These are phyloP conservation scores for Melitaea athalia DNA, from an alignment of 2,888 invertebrate species.

Conservation along the genomic window DNA sequence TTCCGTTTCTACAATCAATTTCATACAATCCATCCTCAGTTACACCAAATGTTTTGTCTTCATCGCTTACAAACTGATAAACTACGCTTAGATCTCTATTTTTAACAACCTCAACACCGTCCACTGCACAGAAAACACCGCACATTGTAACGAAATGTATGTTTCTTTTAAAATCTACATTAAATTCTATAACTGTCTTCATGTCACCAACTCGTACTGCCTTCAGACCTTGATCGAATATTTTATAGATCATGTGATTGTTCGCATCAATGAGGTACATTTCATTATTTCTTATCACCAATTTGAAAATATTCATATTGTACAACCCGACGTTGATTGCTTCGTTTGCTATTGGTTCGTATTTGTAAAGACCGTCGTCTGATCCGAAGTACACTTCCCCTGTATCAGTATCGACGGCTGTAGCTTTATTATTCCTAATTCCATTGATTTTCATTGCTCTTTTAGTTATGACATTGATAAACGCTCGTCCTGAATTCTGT, in stretches of 20 bases:
- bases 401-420: constrained; percentile 63
- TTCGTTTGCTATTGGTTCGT: constrained; percentile 56
- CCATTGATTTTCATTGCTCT: constrained; percentile 59
- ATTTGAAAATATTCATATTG: constrained; percentile 68
- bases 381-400: constrained; percentile 74
- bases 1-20: constrained; percentile 67
- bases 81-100: constrained; percentile 61
- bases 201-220: constrained; percentile 56
- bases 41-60: constrained; percentile 59
- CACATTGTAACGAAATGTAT: constrained; percentile 69
- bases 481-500: constrained; percentile 69
- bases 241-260: constrained; percentile 68
- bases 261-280: constrained; percentile 71
- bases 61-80: constrained; percentile 62
- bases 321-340: constrained; percentile 65
- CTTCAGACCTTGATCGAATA: constrained; percentile 53
- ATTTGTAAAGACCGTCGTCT: constrained; percentile 69
- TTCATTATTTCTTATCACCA: constrained; percentile 66
- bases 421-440: constrained; percentile 67
- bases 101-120: constrained; percentile 58
- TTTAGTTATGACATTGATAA: constrained; percentile 65
- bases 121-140: constrained; percentile 63
- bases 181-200: constrained; percentile 66
- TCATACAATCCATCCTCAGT: constrained; percentile 59
- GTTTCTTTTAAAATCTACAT: constrained; percentile 64